These are phyloP conservation scores for Odontamblyopus lacepedii DNA, from an alignment of 2,797 vertebrate species.

Conservation along the genomic window DNA sequence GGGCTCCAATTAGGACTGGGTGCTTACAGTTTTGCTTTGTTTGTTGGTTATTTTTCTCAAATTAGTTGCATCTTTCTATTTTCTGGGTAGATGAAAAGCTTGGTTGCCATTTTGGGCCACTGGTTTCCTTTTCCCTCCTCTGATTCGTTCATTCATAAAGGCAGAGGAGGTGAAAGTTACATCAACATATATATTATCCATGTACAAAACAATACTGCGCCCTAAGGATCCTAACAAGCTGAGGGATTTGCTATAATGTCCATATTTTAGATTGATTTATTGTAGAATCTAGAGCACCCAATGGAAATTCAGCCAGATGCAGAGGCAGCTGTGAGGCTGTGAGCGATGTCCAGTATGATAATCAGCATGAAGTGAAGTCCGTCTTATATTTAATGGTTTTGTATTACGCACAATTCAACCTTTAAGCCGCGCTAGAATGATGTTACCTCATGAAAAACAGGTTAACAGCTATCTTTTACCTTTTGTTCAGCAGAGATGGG, in stretches of 20 bases:
- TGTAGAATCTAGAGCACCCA: background rate
- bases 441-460: too few species aligned
- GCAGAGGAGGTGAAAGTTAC: too few species aligned
- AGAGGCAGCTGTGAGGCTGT: background rate
- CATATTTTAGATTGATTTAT: background rate
- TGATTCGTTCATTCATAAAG: background rate
- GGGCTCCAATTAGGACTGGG: constrained; percentile 76
- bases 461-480: too few species aligned
- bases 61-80: background rate
- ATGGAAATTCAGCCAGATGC: background rate
- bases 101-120: background rate
- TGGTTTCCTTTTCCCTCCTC: background rate
- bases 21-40: constrained; percentile 61
- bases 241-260: background rate
- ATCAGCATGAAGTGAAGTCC: too few species aligned
- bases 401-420: too few species aligned
- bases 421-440: too few species aligned
- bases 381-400: too few species aligned
- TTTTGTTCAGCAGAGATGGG: too few species aligned
- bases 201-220: background rate
- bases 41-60: constrained; percentile 45
- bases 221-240: background rate
- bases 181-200: background rate
- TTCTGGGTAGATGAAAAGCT: background rate
- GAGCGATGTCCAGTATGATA: background rate